Percentiles rank a stretch among this genome's conserved stretches.
Evolutionary conservation across 2,113 vertebrate genomes (phyloP).

Genomic region (Trichomycterus rosablanca): DNA sequence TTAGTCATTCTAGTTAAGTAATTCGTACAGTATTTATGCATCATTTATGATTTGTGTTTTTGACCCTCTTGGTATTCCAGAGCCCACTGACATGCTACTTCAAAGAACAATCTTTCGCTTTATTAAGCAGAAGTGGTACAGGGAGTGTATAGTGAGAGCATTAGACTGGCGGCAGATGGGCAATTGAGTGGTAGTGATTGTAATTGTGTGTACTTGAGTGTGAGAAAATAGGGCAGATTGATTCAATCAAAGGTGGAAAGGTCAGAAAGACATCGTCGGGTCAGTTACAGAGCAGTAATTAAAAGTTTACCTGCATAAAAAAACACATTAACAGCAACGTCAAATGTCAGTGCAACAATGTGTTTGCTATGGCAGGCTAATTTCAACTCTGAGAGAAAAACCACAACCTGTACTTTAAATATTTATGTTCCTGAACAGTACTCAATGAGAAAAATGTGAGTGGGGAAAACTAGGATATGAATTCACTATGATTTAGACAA

Average conservation of each 20-base stretch:
- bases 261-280: conserved; percentile 17
- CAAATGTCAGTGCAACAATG: background rate
- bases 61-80: too few species aligned
- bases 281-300: conserved; percentile 31
- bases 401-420: background rate
- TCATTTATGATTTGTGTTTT: too few species aligned
- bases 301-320: conserved; percentile 31
- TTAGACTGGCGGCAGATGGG: too few species aligned
- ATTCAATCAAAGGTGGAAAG: conserved; percentile 9
- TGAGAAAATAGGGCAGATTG: too few species aligned
- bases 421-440: background rate
- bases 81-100: too few species aligned
- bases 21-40: too few species aligned
- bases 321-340: conserved; percentile 19
- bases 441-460: background rate
- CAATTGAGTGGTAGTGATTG: too few species aligned
- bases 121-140: too few species aligned
- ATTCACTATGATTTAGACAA: background rate
- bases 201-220: too few species aligned
- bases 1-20: too few species aligned
- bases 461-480: background rate
- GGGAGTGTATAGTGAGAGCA: too few species aligned
- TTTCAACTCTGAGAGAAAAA: background rate
- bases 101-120: too few species aligned
- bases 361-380: background rate